These are phyloP conservation scores for Philhelius pedissequus DNA, from an alignment of 2,888 invertebrate genomes.

Conservation along the genomic window DNA sequence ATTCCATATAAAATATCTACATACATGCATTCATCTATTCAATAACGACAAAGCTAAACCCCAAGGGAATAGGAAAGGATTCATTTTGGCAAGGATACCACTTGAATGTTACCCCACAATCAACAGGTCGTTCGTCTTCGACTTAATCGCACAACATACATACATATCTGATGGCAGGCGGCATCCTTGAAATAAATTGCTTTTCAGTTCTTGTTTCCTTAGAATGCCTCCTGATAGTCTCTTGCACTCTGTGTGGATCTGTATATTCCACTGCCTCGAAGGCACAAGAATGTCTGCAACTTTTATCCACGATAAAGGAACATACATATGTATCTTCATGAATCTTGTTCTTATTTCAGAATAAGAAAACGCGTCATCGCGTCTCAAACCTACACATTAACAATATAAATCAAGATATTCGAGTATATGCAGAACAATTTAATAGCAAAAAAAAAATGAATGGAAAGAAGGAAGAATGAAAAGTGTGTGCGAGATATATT, in stretches of 20 bases:
- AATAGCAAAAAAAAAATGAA: not conserved
- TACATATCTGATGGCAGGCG: constrained; percentile 10
- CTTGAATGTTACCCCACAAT: constrained; percentile 34
- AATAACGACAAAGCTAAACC: not conserved
- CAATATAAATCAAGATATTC: not conserved
- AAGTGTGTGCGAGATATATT: constrained; percentile 8
- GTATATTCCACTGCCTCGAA: not conserved
- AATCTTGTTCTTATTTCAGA: constrained; percentile 47
- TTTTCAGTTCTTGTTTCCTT: constrained; percentile 25
- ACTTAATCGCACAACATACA: constrained; percentile 11
- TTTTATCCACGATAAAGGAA: not conserved
- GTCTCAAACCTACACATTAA: not conserved
- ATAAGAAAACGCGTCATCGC: constrained; percentile 16
- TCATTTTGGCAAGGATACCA: constrained; percentile 16
- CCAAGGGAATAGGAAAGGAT: not conserved
- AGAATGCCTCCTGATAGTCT: not conserved
- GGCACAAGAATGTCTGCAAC: constrained; percentile 22
- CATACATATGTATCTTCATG: constrained; percentile 27
- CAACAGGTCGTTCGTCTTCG: constrained; percentile 55
- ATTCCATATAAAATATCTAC: not conserved
- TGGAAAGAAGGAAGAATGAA: not conserved
- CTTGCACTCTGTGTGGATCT: not conserved
- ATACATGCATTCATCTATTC: not conserved
- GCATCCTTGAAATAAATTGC: constrained; percentile 65
- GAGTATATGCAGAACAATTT: not conserved